Evolutionary conservation across 2,888 invertebrate genomes (phyloP).

Genomic region (Drosophila mettleri): DNA sequence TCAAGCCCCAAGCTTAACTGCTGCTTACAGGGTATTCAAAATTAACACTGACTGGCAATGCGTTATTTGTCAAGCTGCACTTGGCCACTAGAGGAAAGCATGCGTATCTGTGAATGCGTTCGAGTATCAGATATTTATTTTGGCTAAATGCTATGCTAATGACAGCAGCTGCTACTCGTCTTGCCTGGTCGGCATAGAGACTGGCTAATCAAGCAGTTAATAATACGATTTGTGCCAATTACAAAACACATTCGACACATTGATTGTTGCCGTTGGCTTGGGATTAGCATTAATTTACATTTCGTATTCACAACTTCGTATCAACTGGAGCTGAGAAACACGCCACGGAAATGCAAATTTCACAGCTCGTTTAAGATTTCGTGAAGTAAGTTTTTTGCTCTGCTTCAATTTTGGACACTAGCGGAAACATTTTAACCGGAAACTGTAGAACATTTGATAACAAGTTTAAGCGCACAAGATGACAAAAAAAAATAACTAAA

Average conservation of each 20-base stretch:
- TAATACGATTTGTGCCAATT: conserved; percentile 51
- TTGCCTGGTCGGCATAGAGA: conserved; percentile 13
- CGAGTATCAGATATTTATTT: conserved; percentile 38
- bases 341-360: conserved; percentile 42
- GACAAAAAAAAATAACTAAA: conserved; percentile 2
- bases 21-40: conserved; percentile 6
- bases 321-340: conserved; percentile 6
- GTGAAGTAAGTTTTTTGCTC: background rate
- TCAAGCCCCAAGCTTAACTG: no score
- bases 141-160: conserved; percentile 56
- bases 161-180: conserved; percentile 45
- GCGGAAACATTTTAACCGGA: conserved; percentile 52
- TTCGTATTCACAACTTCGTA: conserved; percentile 15
- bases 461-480: conserved; percentile 39
- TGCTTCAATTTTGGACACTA: conserved; percentile 12
- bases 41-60: conserved; percentile 24
- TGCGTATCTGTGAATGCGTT: conserved; percentile 24
- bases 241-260: conserved; percentile 31
- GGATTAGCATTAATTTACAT: conserved; percentile 43
- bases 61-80: conserved; percentile 42
- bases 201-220: conserved; percentile 45
- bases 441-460: conserved; percentile 56
- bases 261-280: background rate
- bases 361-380: background rate
- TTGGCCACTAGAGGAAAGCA: conserved; percentile 14